Evolutionary conservation across 2,113 vertebrate genomes (phyloP), one percentile per base, ranked within the genome.

Genomic region (Glareola pratincola): DNA sequence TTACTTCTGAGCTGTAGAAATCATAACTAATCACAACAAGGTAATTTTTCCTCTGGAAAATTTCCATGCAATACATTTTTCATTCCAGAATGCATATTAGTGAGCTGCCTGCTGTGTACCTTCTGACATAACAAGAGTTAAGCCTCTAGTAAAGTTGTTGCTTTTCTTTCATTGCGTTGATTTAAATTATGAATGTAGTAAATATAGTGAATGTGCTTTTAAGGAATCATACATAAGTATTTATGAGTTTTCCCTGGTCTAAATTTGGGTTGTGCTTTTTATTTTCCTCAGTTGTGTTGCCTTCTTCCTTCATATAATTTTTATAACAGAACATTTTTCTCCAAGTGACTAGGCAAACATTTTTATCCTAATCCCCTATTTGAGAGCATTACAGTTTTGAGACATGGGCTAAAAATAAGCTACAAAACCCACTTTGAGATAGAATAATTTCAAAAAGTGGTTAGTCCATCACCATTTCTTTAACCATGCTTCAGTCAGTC

Each of bases 61-160:
- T 19, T 79, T 73, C 54, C 45, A 30, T 69, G 4, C 21, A 15
- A 24, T 39, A 16, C 20, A 10, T 66, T 67, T 82, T 88, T 64
- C 1, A 60, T 76, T 79, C 15, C 16, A 77, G 34, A 83, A 37
- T 41, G 8, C 0, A 0, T 41, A 26, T 73, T 32, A 41, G 4
- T 78, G 78, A 78, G 7, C 19, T 85, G 12, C 51, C 32, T 75
- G 24, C 4, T 90, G 8, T 21, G 20, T 43, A 48, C 15, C 34
- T 87, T 92, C 39, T 53, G 27, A 62, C 5, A 8, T 69, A 60
- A 29, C 11, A 15, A n/a, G 16, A 56, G 30, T 69, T 29, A n/a
- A 90, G 10, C 3, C 3, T 36, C 14, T 14, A 76, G 17, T 66
- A 8, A 77, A 89, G 12, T 21, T 64, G 9, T 29, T 86, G 14